phyloP scores from a whole-genome alignment of 2,888 invertebrate species.

The Alloplasta piceator region DNA sequence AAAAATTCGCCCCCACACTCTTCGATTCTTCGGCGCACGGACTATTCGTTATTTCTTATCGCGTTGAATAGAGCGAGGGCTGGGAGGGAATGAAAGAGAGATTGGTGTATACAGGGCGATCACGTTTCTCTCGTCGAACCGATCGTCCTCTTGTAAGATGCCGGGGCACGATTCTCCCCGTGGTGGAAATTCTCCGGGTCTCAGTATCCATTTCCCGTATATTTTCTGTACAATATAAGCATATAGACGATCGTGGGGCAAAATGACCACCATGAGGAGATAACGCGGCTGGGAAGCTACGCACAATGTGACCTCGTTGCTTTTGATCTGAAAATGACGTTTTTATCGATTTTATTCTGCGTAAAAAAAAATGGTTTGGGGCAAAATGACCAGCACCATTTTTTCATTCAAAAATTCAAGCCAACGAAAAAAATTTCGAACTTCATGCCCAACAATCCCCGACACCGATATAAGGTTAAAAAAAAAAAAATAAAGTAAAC shows the following conservation, averaged over 20 bases:
- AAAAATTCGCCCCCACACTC: conserved; percentile 56
- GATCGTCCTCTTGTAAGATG: conserved; percentile 62
- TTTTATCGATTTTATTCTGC: too few relatives aligned
- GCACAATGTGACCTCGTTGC: too few relatives aligned
- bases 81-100: neutral
- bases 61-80: conserved; percentile 44
- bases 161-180: conserved; percentile 60
- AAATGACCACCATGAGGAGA: too few relatives aligned
- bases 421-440: too few relatives aligned
- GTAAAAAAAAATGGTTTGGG: too few relatives aligned
- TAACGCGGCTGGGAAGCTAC: too few relatives aligned
- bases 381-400: too few relatives aligned
- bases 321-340: neutral
- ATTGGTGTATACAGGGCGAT: conserved; percentile 33
- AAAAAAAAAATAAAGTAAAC: too few relatives aligned
- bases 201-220: conserved; percentile 44
- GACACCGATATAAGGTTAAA: too few relatives aligned
- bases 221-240: neutral
- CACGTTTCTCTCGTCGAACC: conserved; percentile 58
- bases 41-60: conserved; percentile 66
- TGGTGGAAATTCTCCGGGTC: conserved; percentile 53
- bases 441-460: too few relatives aligned
- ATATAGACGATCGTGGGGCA: too few relatives aligned
- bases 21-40: conserved; percentile 61
- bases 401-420: too few relatives aligned